phyloP scores from a whole-genome alignment of 2,113 vertebrate species.

The Malurus alboscapulatus region DNA sequence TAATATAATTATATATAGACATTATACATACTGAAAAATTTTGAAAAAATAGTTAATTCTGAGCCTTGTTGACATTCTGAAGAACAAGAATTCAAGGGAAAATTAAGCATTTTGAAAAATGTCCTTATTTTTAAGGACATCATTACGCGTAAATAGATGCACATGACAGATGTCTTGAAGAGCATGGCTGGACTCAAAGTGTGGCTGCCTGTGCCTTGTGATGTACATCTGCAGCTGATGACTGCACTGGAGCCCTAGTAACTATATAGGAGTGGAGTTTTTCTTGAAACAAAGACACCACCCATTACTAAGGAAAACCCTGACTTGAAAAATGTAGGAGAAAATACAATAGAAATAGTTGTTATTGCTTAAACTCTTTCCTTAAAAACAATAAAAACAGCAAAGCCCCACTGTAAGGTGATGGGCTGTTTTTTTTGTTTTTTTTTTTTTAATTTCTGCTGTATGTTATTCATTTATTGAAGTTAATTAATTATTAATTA shows the following conservation, averaged over 20 bases:
- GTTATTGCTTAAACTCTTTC: not conserved
- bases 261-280: not conserved
- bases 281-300: not conserved
- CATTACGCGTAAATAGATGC: not conserved
- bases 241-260: not conserved
- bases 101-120: not conserved
- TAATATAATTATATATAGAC: not conserved
- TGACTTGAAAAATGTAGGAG: not conserved
- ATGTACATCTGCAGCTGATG: not conserved
- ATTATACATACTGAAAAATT: not conserved
- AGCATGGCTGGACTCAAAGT: not conserved
- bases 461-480: not conserved
- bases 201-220: not conserved
- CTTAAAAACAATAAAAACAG: rapidly evolving
- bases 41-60: not conserved
- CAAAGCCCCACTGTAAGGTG: not conserved
- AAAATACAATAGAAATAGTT: not conserved
- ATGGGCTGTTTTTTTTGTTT: not conserved
- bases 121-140: not conserved
- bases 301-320: not conserved
- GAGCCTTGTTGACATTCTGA: not conserved
- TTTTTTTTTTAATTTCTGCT: not conserved
- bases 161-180: not conserved
- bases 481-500: not conserved
- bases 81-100: not conserved